phyloP scores from a whole-genome alignment of 1,140 invertebrate species.

The Oedothorax gibbosus region DNA sequence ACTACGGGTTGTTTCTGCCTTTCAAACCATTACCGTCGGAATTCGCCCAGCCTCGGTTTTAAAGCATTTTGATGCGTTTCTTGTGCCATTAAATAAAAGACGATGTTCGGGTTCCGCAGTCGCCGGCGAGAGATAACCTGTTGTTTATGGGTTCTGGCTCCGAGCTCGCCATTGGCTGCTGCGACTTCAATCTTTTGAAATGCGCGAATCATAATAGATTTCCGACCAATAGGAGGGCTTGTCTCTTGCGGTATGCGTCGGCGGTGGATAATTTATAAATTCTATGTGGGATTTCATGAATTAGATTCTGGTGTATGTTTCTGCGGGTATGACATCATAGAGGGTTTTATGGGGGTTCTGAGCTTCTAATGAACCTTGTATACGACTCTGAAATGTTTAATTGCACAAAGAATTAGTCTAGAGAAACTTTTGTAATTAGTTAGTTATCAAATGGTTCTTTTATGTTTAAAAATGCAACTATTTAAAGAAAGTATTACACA shows the following conservation, averaged over 20 bases:
- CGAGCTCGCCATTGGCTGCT: conserved; percentile 52
- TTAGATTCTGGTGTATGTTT: not conserved
- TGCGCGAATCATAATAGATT: conserved; percentile 58
- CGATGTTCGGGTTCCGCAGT: conserved; percentile 52
- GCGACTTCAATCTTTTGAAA: conserved; percentile 50
- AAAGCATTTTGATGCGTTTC: conserved; percentile 61
- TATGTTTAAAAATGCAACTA: too few species aligned
- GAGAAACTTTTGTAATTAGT: too few species aligned
- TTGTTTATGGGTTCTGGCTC: conserved; percentile 55
- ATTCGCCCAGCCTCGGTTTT: conserved; percentile 60
- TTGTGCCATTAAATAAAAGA: conserved; percentile 60
- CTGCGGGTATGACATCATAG: conserved; percentile 32
- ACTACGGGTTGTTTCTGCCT: conserved; percentile 51
- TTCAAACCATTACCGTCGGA: conserved; percentile 53
- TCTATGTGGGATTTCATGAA: conserved; percentile 59
- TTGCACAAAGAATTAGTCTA: too few species aligned
- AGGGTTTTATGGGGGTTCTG: not conserved
- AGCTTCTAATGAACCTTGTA: too few species aligned
- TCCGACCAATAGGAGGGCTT: conserved; percentile 37
- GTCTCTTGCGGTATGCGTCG: conserved; percentile 49
- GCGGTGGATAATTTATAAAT: conserved; percentile 57
- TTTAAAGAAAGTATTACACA: too few species aligned
- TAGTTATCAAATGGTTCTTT: too few species aligned
- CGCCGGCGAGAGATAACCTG: conserved; percentile 60
- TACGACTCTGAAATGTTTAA: too few species aligned